Evolutionary conservation across 2,113 vertebrate species (phyloP), one percentile per base, ranked within the genome.

Genomic region (Scolopax mira): DNA sequence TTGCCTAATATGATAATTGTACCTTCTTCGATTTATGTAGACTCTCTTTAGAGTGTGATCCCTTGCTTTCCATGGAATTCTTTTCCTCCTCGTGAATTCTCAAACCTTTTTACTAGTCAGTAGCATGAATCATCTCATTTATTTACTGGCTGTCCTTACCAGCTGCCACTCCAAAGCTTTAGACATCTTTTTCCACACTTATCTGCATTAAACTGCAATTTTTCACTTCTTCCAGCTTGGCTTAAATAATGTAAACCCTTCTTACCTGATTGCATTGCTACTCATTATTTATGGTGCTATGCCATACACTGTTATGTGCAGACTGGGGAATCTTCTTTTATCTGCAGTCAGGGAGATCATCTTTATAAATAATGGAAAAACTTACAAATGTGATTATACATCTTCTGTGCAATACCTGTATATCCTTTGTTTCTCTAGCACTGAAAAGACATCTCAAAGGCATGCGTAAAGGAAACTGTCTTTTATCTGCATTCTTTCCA

Each of bases 301-400:
- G 49, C 74, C 4, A 8, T 83, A 75, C 44, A 73, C 49, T 95
- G 61, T 92, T 89, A 83, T 61, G 74, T 93, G 92, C 30, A 3
- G 83, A 66, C 88, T 57, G 67, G 55, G 77, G 82, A 95, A 87
- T 82, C 92, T 94, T 89, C 90, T 94, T 96, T 95, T 86, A 70
- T 82, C 82, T 96, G 70, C 65, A 95, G 95, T 87, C 77, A 64
- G 81, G 81, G 79, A 88, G 92, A 96, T 95, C 41, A 88, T 89
- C 83, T 94, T 92, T 86, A 96, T 96, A 96, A 97, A 97, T 96
- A 96, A 96, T 90, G 83, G 58, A 95, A 89, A 87, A 88, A 48
- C 77, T 90, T 90, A 79, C 73, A 81, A 65, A 93, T 93, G 86
- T 92, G 86, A 92, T 94, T 94, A 91, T 97, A 86, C 90, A 75